These are phyloP conservation scores for Polydrusus tereticollis DNA, from an alignment of 2,888 invertebrate genomes.

Conservation along the genomic window DNA sequence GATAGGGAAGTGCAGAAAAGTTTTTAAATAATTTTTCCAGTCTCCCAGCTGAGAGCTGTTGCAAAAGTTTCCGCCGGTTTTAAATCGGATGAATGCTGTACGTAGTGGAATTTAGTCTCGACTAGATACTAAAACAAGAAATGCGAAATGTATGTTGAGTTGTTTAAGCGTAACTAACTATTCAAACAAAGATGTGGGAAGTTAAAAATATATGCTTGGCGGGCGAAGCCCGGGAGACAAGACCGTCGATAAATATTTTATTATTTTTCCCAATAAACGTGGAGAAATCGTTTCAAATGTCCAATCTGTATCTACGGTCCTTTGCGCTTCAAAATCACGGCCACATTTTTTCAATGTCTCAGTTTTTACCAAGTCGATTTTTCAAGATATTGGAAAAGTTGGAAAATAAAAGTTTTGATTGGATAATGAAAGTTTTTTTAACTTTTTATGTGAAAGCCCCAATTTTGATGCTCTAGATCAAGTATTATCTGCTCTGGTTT, in stretches of 20 bases:
- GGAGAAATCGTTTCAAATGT: neutral
- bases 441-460: slow-evolving; percentile 29
- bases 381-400: slow-evolving; percentile 48
- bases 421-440: slow-evolving; percentile 46
- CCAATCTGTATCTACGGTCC: neutral
- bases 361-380: slow-evolving; percentile 28
- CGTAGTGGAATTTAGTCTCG: neutral
- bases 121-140: no score
- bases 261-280: no score
- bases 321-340: neutral
- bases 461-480: slow-evolving; percentile 13
- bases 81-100: slow-evolving; percentile 23
- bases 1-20: slow-evolving; percentile 33
- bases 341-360: slow-evolving; percentile 28
- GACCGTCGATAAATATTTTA: no score
- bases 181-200: no score
- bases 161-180: no score
- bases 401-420: slow-evolving; percentile 48
- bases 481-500: no score
- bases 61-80: slow-evolving; percentile 15
- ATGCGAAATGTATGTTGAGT: no score
- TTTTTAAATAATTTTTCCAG: slow-evolving; percentile 40
- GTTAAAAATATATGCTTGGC: no score
- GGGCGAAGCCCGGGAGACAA: no score
- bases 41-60: slow-evolving; percentile 15